Evolutionary conservation across 2,888 invertebrate species (phyloP).

Genomic region (Drosophila tanythrix): DNA sequence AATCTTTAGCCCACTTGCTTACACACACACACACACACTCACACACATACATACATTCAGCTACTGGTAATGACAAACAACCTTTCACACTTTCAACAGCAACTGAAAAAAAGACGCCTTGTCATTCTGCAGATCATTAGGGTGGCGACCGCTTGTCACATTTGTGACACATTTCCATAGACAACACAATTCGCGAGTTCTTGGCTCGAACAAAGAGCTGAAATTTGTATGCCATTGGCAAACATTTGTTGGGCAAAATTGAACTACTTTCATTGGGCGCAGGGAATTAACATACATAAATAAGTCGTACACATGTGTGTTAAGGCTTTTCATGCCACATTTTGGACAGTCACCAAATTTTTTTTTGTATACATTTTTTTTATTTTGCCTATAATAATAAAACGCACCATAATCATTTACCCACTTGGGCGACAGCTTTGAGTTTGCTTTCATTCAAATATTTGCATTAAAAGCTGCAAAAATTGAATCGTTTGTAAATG

Average conservation of each 20-base stretch:
- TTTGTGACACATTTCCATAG: conserved; percentile 72
- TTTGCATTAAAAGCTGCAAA: conserved; percentile 54
- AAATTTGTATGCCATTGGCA: conserved; percentile 75
- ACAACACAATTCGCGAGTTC: conserved; percentile 52
- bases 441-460: conserved; percentile 68
- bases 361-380: neutral
- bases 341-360: conserved; percentile 30
- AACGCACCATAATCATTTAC: conserved; percentile 65
- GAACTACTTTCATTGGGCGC: conserved; percentile 72
- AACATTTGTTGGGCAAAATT: conserved; percentile 59
- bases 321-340: conserved; percentile 5
- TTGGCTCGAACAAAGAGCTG: conserved; percentile 33
- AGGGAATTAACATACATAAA: conserved; percentile 72
- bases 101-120: conserved; percentile 54
- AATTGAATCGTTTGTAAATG: conserved; percentile 64
- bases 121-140: conserved; percentile 69
- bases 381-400: conserved; percentile 50
- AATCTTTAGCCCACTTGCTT: conserved; percentile 59
- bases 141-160: conserved; percentile 42
- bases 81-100: conserved; percentile 67
- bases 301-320: conserved; percentile 9
- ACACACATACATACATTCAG: neutral
- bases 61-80: conserved; percentile 56
- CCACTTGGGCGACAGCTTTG: conserved; percentile 53
- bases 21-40: neutral